Percentiles rank a stretch among this genome's conserved stretches.
These are phyloP conservation scores for Pseudomyrmex concolor DNA, from an alignment of 1,140 invertebrate genomes.

Conservation along the genomic window DNA sequence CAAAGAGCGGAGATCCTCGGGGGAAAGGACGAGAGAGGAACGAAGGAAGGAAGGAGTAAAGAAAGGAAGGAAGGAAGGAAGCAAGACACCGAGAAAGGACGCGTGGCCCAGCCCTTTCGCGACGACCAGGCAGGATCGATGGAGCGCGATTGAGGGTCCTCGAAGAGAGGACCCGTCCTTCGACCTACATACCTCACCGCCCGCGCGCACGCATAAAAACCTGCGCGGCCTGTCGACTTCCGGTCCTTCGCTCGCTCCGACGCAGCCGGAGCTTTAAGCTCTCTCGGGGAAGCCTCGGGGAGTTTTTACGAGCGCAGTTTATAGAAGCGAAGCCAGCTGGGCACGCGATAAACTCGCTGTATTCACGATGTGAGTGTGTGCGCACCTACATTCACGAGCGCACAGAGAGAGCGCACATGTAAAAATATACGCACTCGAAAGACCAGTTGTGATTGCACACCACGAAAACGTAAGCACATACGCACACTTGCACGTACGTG, in stretches of 20 bases:
- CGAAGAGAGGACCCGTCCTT: constrained; percentile 51
- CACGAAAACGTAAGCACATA: background rate
- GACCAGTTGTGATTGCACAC: background rate
- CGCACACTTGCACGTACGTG: background rate
- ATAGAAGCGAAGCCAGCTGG: constrained; percentile 67
- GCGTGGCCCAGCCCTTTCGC: constrained; percentile 24
- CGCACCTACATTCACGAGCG: background rate
- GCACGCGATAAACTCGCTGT: constrained; percentile 63
- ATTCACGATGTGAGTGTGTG: background rate
- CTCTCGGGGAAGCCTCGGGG: constrained; percentile 25
- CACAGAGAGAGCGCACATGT: background rate
- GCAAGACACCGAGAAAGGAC: constrained; percentile 1
- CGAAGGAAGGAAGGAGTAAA: constrained; percentile 34
- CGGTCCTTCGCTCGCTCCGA: constrained; percentile 17
- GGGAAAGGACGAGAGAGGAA: constrained; percentile 18
- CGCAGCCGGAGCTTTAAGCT: constrained; percentile 53
- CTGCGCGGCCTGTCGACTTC: constrained; percentile 29
- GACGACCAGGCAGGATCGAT: constrained; percentile 58
- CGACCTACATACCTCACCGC: constrained; percentile 49
- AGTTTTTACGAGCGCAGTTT: constrained; percentile 70
- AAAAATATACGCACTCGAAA: background rate
- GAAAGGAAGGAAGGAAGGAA: constrained; percentile 24
- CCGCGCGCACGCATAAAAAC: constrained; percentile 1
- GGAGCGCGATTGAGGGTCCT: constrained; percentile 62
- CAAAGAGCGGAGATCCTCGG: constrained; percentile 27